phyloP scores from a whole-genome alignment of 2,797 vertebrate species.

The Gallinago stenura region DNA sequence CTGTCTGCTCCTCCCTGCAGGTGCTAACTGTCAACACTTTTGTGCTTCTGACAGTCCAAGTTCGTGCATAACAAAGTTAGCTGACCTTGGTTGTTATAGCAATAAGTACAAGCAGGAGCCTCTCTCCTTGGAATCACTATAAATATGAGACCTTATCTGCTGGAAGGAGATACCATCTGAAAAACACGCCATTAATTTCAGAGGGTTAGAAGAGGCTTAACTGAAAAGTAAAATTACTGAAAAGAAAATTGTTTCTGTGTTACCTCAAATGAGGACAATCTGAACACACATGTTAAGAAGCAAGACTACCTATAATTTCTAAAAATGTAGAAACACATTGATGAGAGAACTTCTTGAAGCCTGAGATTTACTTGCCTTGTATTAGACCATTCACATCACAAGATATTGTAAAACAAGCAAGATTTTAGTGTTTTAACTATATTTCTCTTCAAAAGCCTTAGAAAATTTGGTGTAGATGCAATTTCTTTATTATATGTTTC shows the following conservation, averaged over 20 bases:
- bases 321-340: neutral
- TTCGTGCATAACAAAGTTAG: neutral
- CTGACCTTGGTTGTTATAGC: neutral
- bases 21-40: neutral
- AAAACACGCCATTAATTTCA: neutral
- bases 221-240: neutral
- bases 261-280: neutral
- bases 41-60: neutral
- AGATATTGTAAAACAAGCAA: neutral
- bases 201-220: neutral
- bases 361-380: neutral
- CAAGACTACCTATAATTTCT: neutral
- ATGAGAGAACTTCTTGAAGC: neutral
- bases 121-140: neutral
- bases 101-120: neutral
- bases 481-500: neutral
- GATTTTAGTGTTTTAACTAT: neutral
- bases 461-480: neutral
- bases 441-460: neutral
- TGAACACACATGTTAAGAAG: neutral
- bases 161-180: neutral
- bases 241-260: neutral
- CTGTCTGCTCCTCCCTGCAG: neutral
- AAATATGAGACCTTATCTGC: neutral
- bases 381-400: neutral